Percentiles rank a stretch among this genome's conserved stretches.
Evolutionary conservation across 2,888 invertebrate genomes (phyloP).

Genomic region (Ferrisia virgata): DNA sequence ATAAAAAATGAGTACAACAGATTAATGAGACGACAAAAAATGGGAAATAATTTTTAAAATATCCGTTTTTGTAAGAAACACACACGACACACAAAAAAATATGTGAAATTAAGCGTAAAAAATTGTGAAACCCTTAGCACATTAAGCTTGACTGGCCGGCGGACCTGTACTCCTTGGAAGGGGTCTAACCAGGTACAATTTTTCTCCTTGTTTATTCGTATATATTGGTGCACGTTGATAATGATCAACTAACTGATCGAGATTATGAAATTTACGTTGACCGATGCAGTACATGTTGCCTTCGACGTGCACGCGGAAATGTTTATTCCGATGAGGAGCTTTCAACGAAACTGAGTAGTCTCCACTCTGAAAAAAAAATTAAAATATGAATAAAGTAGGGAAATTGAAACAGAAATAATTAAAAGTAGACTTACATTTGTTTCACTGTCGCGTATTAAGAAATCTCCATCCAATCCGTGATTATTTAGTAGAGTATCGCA

Average conservation of each 20-base stretch:
- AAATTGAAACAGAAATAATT: too few species aligned
- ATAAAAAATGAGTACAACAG: neutral
- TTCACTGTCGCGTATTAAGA: conserved; percentile 97
- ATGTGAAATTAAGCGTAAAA: conserved; percentile 40
- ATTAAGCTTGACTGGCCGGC: conserved; percentile 38
- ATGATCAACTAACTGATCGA: conserved; percentile 96
- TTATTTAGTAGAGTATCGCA: conserved; percentile 94
- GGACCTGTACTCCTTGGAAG: conserved; percentile 64
- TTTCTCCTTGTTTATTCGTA: conserved; percentile 96
- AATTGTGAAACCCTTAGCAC: neutral
- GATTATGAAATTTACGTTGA: conserved; percentile 91
- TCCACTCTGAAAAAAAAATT: conserved; percentile 71
- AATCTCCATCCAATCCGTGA: conserved; percentile 96
- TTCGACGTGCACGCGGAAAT: conserved; percentile 96
- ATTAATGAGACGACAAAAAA: neutral
- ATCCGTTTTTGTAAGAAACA: conserved; percentile 10
- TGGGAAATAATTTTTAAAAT: neutral
- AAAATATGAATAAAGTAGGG: too few species aligned
- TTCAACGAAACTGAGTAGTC: conserved; percentile 97
- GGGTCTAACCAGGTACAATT: conserved; percentile 91
- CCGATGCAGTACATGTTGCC: conserved; percentile 93
- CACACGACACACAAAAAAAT: neutral
- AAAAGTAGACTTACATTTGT: conserved; percentile 77
- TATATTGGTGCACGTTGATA: conserved; percentile 99
- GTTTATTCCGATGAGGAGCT: conserved; percentile 96